phyloP scores from a whole-genome alignment of 2,797 vertebrate genomes.

The Aselliscus stoliczkanus region DNA sequence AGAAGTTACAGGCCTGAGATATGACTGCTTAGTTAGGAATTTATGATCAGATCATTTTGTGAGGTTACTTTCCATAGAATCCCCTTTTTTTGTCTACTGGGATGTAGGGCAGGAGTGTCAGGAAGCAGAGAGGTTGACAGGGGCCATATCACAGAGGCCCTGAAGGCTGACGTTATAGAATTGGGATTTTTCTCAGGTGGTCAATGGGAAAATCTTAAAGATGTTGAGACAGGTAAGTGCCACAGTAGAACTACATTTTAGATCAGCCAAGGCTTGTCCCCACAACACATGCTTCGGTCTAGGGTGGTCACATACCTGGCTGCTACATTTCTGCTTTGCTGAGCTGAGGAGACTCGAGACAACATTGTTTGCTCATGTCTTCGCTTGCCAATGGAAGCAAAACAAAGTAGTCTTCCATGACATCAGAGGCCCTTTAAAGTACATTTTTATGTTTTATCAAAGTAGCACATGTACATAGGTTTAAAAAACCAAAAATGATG shows the following conservation, averaged over 20 bases:
- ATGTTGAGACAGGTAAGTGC: accelerated
- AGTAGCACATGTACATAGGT: background rate
- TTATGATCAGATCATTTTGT: too few relatives aligned
- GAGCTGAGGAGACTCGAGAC: background rate
- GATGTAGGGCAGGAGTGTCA: background rate
- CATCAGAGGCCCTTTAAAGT: background rate
- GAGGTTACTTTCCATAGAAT: too few relatives aligned
- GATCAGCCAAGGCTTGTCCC: background rate
- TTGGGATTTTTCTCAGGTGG: background rate
- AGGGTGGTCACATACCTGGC: background rate
- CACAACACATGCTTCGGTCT: background rate
- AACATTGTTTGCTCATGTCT: background rate
- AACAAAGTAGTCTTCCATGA: background rate
- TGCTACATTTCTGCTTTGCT: background rate
- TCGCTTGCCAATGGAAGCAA: background rate
- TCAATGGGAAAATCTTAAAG: background rate
- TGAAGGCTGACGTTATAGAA: background rate
- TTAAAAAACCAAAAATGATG: background rate
- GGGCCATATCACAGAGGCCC: background rate
- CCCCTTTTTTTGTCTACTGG: too few relatives aligned
- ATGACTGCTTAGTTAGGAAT: too few relatives aligned
- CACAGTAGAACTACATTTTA: background rate
- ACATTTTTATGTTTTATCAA: background rate
- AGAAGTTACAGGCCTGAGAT: too few relatives aligned
- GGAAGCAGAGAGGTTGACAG: background rate